A percentile compares a stretch with the other conserved stretches of the same genome.
Conservation (phyloP, 2,888 invertebrate species). For the Tricholauxania praeusta region DNA sequence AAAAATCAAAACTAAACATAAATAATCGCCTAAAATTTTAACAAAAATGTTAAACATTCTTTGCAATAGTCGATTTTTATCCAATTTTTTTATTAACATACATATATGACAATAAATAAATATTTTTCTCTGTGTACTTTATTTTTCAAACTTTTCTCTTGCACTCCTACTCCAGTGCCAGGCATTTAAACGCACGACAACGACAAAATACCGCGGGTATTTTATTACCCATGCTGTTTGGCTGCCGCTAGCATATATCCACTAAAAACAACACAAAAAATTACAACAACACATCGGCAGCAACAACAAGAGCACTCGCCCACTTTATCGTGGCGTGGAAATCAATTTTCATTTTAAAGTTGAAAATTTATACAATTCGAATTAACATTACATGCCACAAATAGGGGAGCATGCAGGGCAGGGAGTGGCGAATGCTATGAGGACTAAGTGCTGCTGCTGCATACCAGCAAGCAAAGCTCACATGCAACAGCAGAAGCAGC, state of each 20-base stretch:
- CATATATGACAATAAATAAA: too few relatives aligned
- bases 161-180: neutral
- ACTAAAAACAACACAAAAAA: conserved; percentile 9
- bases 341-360: conserved; percentile 40
- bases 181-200: conserved; percentile 8
- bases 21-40: too few relatives aligned
- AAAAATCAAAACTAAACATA: too few relatives aligned
- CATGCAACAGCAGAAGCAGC: conserved; percentile 1
- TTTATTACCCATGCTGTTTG: neutral
- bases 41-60: too few relatives aligned
- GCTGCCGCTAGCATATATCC: conserved; percentile 1
- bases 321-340: conserved; percentile 39
- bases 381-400: conserved; percentile 21
- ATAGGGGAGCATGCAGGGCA: neutral
- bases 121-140: too few relatives aligned
- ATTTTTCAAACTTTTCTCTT: neutral
- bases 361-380: conserved; percentile 37
- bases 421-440: too few relatives aligned
- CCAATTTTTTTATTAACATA: too few relatives aligned
- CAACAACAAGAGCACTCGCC: conserved; percentile 24
- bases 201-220: conserved; percentile 4
- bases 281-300: neutral
- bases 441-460: neutral
- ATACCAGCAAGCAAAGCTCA: neutral
- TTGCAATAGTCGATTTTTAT: too few relatives aligned